Evolutionary conservation across 2,888 invertebrate genomes (phyloP).

Genomic region (Machimus atricapillus): DNA sequence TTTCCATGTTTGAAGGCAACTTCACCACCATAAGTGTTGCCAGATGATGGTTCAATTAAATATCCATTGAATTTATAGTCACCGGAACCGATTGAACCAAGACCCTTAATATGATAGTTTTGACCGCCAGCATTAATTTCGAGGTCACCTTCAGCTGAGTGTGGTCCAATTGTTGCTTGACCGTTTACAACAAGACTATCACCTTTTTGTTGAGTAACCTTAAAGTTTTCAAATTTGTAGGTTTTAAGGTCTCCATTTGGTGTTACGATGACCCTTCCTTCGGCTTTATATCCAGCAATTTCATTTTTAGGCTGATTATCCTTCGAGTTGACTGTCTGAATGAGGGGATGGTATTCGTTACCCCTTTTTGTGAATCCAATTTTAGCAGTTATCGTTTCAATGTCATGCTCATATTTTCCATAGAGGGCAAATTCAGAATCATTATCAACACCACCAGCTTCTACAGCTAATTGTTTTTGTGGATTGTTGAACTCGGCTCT

Average conservation of each 20-base stretch:
- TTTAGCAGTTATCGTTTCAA: constrained; percentile 69
- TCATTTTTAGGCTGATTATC: constrained; percentile 50
- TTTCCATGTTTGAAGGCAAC: constrained; percentile 48
- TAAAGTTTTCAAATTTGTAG: constrained; percentile 56
- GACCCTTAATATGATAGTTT: constrained; percentile 50
- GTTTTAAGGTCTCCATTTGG: constrained; percentile 48
- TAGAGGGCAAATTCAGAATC: constrained; percentile 67
- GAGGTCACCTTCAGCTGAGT: constrained; percentile 49
- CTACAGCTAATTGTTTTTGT: constrained; percentile 67
- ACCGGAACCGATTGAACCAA: background rate
- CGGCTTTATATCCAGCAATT: constrained; percentile 56
- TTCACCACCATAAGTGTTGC: constrained; percentile 53
- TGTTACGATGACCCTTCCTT: constrained; percentile 56
- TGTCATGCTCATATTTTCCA: constrained; percentile 66
- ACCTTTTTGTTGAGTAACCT: constrained; percentile 50
- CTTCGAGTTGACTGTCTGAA: constrained; percentile 58
- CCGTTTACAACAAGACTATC: constrained; percentile 55
- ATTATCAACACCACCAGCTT: constrained; percentile 67
- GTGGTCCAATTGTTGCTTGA: constrained; percentile 52
- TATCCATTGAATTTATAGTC: constrained; percentile 53
- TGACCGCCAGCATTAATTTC: constrained; percentile 50
- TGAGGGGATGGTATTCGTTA: constrained; percentile 72
- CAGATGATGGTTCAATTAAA: constrained; percentile 52
- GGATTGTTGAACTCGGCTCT: constrained; percentile 70
- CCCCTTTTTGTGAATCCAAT: constrained; percentile 71